Base-by-base conservation (phyloP, 92 coral and sea anemone species). In the Actinernus sp. region DNA sequence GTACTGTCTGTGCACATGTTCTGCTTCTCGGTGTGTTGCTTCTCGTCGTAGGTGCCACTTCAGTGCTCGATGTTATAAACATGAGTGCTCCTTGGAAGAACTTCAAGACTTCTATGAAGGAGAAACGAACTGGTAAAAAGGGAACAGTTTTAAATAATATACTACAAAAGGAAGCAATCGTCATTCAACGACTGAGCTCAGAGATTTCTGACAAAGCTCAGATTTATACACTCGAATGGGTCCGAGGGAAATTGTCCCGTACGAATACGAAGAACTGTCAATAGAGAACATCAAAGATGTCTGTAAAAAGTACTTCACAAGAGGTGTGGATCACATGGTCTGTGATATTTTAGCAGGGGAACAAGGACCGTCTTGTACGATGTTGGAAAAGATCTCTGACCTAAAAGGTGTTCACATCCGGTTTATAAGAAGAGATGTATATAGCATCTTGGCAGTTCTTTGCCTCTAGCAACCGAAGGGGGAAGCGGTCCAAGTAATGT, bases 311-410 rank as follows among this genome's bases (percentile, higher is more conserved):
- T 48, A 58, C 27, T 58, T 58, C 19, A 26, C 47, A 5, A 7
- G 9, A 3, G 19, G 41, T 20, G 29, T 58, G 19, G 65, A 48
- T 1, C 2, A 31, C 27, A 31, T 31, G 11, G 21, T 45, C 52
- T 45, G 52, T 18, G 52, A 45, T 45, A 45, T 45, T 45, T 23
- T 45, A 5, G 52, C 81, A 8, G 81, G 74, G 24, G 87, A 80
- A 33, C 68, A 62, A 53, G 79, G 87, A 8, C 74, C 68, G 1
- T 80, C 87, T n/a, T 54, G 87, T 37, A 54, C 55, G 30, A 31
- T 55, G 3, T 31, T 62, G 10, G 71, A 72, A 41, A 74, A 80
- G 58, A 59, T 80, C 8, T 68, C 80, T 18, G 79, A 55, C 68
- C 34, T 81, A 14, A 65, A 74, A 66, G 62, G 74, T 14, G 53